Conservation (phyloP, 2,113 vertebrate genomes). For the Gambusia holbrooki region DNA sequence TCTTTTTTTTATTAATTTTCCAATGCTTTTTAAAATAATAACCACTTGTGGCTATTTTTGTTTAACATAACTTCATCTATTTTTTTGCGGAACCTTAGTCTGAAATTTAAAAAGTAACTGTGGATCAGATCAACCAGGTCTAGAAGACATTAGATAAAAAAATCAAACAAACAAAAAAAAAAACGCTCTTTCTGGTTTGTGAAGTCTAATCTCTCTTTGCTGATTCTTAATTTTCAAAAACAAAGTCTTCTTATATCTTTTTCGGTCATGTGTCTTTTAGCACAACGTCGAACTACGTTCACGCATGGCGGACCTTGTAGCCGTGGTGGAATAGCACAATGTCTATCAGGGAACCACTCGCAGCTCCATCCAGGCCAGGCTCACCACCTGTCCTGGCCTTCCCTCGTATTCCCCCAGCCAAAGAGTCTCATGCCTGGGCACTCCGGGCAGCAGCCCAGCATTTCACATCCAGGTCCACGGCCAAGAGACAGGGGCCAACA, state of each 20-base stretch:
- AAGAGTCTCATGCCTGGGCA: conserved; percentile 73
- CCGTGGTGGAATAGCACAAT: conserved; percentile 46
- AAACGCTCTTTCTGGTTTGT: neutral
- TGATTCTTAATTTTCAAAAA: neutral
- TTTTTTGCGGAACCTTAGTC: neutral
- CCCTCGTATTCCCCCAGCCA: conserved; percentile 60
- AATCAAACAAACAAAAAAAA: neutral
- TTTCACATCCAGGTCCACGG: conserved; percentile 70
- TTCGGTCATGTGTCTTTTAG: neutral
- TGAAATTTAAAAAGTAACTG: neutral
- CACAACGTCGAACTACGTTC: conserved; percentile 28
- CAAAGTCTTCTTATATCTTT: neutral
- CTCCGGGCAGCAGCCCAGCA: conserved; percentile 75
- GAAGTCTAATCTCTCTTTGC: neutral
- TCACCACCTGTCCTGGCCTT: conserved; percentile 75
- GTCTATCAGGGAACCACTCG: conserved; percentile 14
- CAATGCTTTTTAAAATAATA: no score
- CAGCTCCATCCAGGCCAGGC: conserved; percentile 48
- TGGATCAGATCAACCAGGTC: neutral
- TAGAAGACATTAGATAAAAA: neutral
- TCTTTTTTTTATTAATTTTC: no score
- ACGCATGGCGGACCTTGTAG: conserved; percentile 39
- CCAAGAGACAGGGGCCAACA: conserved; percentile 77
- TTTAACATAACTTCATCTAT: no score
- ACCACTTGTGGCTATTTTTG: no score